Evolutionary conservation across 2,797 vertebrate species (phyloP), one percentile per base, ranked within the genome.

Genomic region (Manis crassicaudata): DNA sequence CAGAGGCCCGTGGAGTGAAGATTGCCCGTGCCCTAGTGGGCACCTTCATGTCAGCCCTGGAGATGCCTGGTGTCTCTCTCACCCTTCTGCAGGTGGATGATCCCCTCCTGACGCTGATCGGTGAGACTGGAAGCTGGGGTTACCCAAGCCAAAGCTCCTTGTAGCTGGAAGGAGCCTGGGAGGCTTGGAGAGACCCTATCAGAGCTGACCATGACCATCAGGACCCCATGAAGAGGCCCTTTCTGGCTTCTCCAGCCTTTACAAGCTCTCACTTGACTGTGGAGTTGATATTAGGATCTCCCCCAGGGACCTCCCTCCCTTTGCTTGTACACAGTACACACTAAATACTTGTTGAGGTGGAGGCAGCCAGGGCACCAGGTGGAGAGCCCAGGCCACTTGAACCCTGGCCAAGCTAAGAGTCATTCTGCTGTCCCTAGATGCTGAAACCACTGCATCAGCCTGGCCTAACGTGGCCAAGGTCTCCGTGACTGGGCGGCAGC

Each of bases 41-140:
- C 8, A 98, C 98, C 4, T 99, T 99, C 98, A 99, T 99, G 99
- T 99, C 99, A 0, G 99, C 99, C 0, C 97, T 99, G 98, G 99
- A 99, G 97, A 99, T 99, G 99, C 98, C 99, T 0, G 99, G 99
- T 13, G 93, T 99, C 72, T 99, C 99, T 16, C 98, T 99, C 97
- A 99, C 99, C 27, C 95, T 99, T 86, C 98, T 99, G 99, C 98
- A 89, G 96, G 98, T 97, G 13, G 97, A 99, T 12, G 96, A 98
- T 72, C 98, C 99, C 92, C 98, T 98, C 2, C 97, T 99, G 54
- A 94, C 93, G 76, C 98, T 99, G 87, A 99, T 99, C 35, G 99
- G 99, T 99, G 97, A 98, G 98, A 77, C 43, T 6, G 5, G 68
- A 58, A 40, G 21, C 62, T 5, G 27, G 46, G 89, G 52, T 90